Base-by-base conservation (phyloP, 2,797 vertebrate genomes). In the Molossus molossus region DNA sequence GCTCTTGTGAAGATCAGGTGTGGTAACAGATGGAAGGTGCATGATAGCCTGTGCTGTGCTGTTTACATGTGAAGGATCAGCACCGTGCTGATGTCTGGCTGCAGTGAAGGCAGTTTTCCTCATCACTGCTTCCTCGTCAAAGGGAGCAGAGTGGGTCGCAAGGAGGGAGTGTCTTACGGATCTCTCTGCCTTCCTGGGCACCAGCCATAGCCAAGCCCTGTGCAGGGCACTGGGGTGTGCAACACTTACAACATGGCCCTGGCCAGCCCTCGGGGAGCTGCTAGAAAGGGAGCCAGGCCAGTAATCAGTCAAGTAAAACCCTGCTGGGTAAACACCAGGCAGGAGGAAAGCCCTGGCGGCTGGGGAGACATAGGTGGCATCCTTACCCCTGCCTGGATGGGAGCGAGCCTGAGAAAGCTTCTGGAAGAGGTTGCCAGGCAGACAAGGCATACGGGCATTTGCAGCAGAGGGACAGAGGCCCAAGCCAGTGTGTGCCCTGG, bases 51-150 rank as follows among this genome's bases (percentile, higher is more conserved):
- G 18, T 23, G n/a, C 7, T 21, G 4, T 84, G 53, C 94, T 94
- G 2, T 86, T 95, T 90, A 76, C 12, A 67, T 70, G 12, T 20
- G 82, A 94, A 97, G 58, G 73, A 57, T 53, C 48, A 3, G 1
- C 21, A 3, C 25, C 14, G 2, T 13, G 45, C 23, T 64, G 9
- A 21, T 17, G 29, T 15, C 45, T 64, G 60, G 73, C n/a, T 64
- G 9, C 20, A 15, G 11, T n/a, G 69, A 85, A 90, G 37, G 12
- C 23, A 29, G 29, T 73, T 25, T 62, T 65, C 27, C 21, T 62
- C 62, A 83, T 81, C 3, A 29, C 1, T 27, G 15, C 40, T 77
- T 88, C 73, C 33, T 75, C 29, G 20, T n/a, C 1, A 57, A 62
- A 10, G 48, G 18, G 18, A 57, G 20, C 12, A 0, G 4, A 15